Conservation (phyloP, 2,888 invertebrate species). For the Euclidia mi region DNA sequence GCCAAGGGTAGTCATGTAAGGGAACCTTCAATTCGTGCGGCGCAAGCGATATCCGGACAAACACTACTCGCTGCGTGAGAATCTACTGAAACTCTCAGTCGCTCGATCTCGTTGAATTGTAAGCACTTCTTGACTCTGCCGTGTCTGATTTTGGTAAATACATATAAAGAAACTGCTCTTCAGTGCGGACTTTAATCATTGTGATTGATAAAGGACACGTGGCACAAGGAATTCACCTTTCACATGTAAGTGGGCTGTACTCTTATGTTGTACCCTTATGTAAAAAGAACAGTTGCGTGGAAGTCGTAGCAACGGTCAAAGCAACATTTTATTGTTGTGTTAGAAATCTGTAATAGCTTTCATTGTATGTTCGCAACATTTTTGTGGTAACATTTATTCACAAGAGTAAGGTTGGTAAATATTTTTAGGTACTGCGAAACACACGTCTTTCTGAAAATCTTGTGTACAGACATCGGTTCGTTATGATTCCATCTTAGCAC, state of each 20-base stretch:
- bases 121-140: constrained; percentile 47
- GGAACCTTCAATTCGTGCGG: constrained; percentile 57
- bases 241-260: neutral
- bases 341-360: constrained; percentile 14
- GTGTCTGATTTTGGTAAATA: constrained; percentile 40
- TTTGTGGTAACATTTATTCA: constrained; percentile 17
- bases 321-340: constrained; percentile 8
- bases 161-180: constrained; percentile 33
- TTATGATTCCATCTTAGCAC: constrained; percentile 24
- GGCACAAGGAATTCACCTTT: constrained; percentile 25
- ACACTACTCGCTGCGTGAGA: constrained; percentile 65
- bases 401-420: constrained; percentile 21
- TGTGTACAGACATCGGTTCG: constrained; percentile 21
- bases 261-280: constrained; percentile 3
- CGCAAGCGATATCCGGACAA: constrained; percentile 74
- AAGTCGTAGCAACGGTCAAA: neutral
- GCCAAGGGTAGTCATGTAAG: constrained; percentile 56
- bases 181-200: constrained; percentile 43
- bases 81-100: constrained; percentile 65
- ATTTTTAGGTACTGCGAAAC: constrained; percentile 22
- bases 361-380: constrained; percentile 26
- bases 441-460: constrained; percentile 22
- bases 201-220: constrained; percentile 50
- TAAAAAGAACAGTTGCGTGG: neutral
- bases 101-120: constrained; percentile 64